Evolutionary conservation across 2,888 invertebrate genomes (phyloP).

Genomic region (Pyrrhosoma nymphula): DNA sequence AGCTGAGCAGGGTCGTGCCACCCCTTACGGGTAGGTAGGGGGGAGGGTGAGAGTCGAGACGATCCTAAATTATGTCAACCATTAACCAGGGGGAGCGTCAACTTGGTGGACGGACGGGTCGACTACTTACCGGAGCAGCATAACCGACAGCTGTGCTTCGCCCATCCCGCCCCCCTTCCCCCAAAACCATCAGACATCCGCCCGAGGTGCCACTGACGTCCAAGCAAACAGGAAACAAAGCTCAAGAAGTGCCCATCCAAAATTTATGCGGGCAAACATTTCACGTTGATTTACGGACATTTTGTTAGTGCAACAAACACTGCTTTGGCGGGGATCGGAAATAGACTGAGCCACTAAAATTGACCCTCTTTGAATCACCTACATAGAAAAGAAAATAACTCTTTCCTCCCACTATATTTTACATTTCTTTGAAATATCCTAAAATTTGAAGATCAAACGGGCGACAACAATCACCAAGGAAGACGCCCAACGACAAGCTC

Average conservation of each 20-base stretch:
- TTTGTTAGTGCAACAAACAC: background rate
- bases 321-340: background rate
- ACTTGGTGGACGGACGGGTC: background rate
- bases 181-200: background rate
- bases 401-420: background rate
- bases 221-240: background rate
- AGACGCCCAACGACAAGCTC: too few species aligned
- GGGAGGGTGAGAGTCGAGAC: background rate
- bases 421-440: too few species aligned
- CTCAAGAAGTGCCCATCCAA: background rate
- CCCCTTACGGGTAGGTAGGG: background rate
- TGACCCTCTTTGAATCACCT: background rate
- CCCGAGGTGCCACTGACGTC: background rate
- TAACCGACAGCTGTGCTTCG: background rate
- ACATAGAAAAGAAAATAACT: background rate
- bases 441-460: too few species aligned
- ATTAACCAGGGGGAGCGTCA: background rate
- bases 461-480: too few species aligned
- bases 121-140: background rate
- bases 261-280: background rate
- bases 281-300: background rate
- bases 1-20: background rate
- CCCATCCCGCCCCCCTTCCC: background rate
- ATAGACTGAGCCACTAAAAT: background rate
- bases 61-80: constrained; percentile 9